A percentile compares a stretch with the other conserved stretches of the same genome.
phyloP scores from a whole-genome alignment of 2,113 vertebrate genomes.

The Gallinago media region DNA sequence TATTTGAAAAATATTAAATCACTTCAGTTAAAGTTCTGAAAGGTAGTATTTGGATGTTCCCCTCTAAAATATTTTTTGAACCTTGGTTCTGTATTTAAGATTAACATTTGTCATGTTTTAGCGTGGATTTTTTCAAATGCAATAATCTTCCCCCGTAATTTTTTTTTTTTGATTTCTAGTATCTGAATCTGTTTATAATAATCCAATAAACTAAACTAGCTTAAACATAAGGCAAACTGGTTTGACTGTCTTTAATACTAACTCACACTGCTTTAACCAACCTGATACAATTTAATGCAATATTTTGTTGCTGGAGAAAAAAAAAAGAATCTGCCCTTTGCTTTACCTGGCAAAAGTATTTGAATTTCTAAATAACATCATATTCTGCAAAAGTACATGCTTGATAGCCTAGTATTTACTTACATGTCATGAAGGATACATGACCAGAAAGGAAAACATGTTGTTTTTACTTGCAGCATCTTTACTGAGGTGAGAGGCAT shows the following conservation, averaged over 20 bases:
- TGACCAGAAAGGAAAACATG: background rate
- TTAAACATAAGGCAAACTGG: background rate
- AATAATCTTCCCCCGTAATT: background rate
- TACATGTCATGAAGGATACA: background rate
- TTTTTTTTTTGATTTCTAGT: background rate
- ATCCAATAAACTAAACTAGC: background rate
- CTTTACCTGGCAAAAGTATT: background rate
- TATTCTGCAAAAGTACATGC: background rate
- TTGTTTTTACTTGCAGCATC: background rate
- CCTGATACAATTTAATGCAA: background rate
- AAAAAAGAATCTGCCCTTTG: background rate
- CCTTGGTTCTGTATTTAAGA: background rate
- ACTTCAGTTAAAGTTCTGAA: background rate
- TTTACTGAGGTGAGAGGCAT: background rate
- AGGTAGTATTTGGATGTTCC: background rate
- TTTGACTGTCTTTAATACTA: background rate
- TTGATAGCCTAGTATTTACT: background rate
- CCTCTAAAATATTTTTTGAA: background rate
- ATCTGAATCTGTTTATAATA: background rate
- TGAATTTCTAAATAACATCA: background rate
- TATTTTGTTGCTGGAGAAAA: background rate
- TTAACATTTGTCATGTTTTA: background rate
- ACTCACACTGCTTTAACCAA: background rate
- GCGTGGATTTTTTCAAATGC: background rate
- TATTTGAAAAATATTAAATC: background rate